Evolutionary conservation across 92 coral and sea anemone genomes (phyloP), one percentile per base, ranked within the genome.

Genomic region (Actinostola sp.): DNA sequence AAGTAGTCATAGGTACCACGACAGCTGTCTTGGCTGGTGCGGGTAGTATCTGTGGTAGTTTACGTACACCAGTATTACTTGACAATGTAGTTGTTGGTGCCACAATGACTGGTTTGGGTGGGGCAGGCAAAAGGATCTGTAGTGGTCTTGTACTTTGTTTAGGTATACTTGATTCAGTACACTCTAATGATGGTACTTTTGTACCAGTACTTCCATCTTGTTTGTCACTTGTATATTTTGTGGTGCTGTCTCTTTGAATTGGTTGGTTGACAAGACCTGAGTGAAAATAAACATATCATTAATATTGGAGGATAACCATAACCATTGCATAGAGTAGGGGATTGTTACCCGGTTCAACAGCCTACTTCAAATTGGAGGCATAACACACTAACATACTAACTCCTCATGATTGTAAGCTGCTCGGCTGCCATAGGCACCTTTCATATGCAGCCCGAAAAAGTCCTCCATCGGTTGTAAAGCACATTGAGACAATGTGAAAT

Each of bases 21-120:
- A 88, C 88, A 21, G 97, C 82, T 20, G 96, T 87, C 69, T 95
- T 95, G 11, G 96, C 92, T 49, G 99, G 99, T 5, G 99, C 99
- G 16, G 99, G 99, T 2, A 95, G 56, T 34, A 95, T 88, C 55
- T 90, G 83, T 0, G 99, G 88, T 27, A 95, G 84, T 71, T 89
- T 91, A 28, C 99, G 82, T 7, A 76, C 73, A 25, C 74, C 70
- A 0, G 84, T 11, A 0, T 93, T 58, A 55, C 90, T 46, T 27
- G 82, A 33, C 24, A 84, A 51, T 19, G 84, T 57, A 58, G 72
- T 72, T 21, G 80, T 32, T 43, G 84, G 60, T 53, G 83, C 68
- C 14, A 77, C 61, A 26, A 72, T 67, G 1, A 81, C 61, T 60
- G 88, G 88, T 54, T 91, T 91, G 30, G 97, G 94, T 4, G 99